Base-by-base conservation (phyloP, 2,113 vertebrate genomes). In the Solenodon paradoxus region DNA sequence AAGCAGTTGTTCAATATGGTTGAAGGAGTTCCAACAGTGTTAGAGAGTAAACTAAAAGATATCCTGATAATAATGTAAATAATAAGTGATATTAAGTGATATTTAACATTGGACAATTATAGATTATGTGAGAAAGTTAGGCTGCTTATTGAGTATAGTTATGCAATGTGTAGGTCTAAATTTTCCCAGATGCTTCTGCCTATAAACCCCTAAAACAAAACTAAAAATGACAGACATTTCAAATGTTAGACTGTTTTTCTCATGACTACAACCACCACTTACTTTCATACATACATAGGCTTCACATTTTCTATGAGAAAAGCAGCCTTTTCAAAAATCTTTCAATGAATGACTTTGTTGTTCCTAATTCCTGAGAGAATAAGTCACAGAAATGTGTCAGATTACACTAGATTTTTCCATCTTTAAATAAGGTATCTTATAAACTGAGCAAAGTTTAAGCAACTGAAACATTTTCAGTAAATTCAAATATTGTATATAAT, bases 161-260 rank as follows among this genome's bases (percentile, higher is more conserved):
- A 63, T 80, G 7, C 96, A 96, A 96, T 94, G 74, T 95, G 94
- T 92, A 96, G 90, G 91, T 88, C 93, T 96, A 75, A 96, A 95
- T 72, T 72, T 96, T 96, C 87, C 17, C 20, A 86, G 57, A 47
- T 19, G 78, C 10, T 87, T 92, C 69, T 89, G 64, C 16, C 47
- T 91, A 72, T 1, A 97, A 97, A 96, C 94, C 38, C 57, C 64
- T 71, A 68, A 64, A 79, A 95, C 95, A 69, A 94, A 96, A 88
- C 7, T 90, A 96, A 94, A 55, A 95, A 32, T 49, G 88, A 53
- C 45, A 45, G 4, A 78, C 89, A 95, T 53, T 32, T 97, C 89
- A 78, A 16, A n/a, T 81, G 20, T 30, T 92, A 15, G 13, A 42
- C 0, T 0, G 16, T 90, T 57, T 30, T 12, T 80, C 88, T 92